Evolutionary conservation across 2,797 vertebrate species (phyloP).

Genomic region (Chloroceryle amazona): DNA sequence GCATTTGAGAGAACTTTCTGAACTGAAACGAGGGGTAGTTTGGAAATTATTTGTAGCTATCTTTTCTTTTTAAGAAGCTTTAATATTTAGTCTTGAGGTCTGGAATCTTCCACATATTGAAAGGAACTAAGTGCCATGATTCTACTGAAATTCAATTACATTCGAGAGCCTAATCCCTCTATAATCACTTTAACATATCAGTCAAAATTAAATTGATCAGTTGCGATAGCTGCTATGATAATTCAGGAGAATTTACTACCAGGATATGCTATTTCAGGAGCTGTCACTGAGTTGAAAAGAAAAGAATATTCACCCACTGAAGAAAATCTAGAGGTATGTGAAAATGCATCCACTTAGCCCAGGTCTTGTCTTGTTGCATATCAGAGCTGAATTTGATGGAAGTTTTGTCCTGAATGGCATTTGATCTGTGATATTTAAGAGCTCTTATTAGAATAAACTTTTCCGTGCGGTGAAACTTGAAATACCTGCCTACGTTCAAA

Average conservation of each 20-base stretch:
- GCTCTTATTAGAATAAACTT: neutral
- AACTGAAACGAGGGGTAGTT: neutral
- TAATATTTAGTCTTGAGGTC: conserved; percentile 1
- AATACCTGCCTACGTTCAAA: neutral
- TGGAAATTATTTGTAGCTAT: neutral
- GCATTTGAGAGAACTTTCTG: conserved; percentile 10
- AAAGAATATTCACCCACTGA: neutral
- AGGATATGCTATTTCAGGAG: conserved; percentile 43
- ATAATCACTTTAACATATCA: conserved; percentile 51
- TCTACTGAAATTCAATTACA: conserved; percentile 49
- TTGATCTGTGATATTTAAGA: neutral
- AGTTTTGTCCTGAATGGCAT: neutral
- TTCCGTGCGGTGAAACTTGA: neutral
- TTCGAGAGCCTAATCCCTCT: conserved; percentile 16
- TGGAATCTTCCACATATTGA: conserved; percentile 42
- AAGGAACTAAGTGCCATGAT: conserved; percentile 32
- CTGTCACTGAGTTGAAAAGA: neutral
- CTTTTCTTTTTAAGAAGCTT: neutral
- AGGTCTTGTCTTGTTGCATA: neutral
- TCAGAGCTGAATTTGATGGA: neutral
- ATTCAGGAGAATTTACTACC: conserved; percentile 38
- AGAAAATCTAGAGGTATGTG: neutral
- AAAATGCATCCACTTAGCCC: neutral
- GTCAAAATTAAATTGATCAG: conserved; percentile 64
- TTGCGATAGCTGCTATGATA: conserved; percentile 34